A percentile compares a stretch with the other conserved stretches of the same genome.
Evolutionary conservation across 2,113 vertebrate genomes (phyloP).

Genomic region (Ptyas mucosa): DNA sequence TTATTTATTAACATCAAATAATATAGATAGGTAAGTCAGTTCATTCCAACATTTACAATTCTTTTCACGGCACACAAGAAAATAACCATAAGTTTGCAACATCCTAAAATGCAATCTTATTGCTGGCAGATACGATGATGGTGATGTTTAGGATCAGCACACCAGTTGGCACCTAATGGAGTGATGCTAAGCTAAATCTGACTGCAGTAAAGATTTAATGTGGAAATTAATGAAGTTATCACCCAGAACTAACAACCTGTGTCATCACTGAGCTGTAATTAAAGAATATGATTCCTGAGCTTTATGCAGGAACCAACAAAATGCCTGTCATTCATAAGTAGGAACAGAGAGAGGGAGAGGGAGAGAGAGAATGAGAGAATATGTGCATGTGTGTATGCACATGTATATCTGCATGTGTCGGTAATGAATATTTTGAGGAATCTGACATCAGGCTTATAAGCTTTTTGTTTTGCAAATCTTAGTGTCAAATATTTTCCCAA

Average conservation of each 20-base stretch:
- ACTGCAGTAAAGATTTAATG: slow-evolving; percentile 64
- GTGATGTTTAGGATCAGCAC: slow-evolving; percentile 12
- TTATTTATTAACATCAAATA: not conserved
- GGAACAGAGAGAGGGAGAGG: too few species aligned
- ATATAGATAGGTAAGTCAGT: not conserved
- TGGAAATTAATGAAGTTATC: slow-evolving; percentile 73
- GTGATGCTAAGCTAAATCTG: slow-evolving; percentile 68
- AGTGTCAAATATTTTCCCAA: not conserved
- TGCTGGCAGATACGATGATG: not conserved
- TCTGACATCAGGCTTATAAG: not conserved
- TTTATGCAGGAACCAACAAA: slow-evolving; percentile 65
- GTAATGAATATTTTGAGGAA: not conserved
- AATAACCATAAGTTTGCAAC: not conserved
- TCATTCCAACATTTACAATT: not conserved
- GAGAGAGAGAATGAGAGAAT: too few species aligned
- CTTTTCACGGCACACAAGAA: not conserved
- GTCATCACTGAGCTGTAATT: slow-evolving; percentile 65
- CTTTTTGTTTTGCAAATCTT: not conserved
- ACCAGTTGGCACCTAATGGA: slow-evolving; percentile 62
- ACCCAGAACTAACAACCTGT: slow-evolving; percentile 70
- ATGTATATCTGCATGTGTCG: not conserved
- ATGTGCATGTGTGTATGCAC: not conserved
- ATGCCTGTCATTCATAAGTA: not conserved
- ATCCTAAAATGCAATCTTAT: not conserved
- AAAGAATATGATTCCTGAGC: slow-evolving; percentile 63